Conservation (phyloP, 2,113 vertebrate genomes). For the rat (Rattus norvegicus) region GRCr8 NC_086031.1:65828001-65828500, state of each 20-base stretch:
- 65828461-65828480: background rate
- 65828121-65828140: background rate
- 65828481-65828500: background rate
- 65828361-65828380: background rate
- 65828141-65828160: background rate
- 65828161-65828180: background rate
- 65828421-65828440: background rate
- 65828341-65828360: background rate
- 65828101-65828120: background rate
- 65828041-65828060: background rate
- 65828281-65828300: background rate
- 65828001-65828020: background rate
- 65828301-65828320: conserved; percentile 34
- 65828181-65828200: background rate
- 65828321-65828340: background rate
- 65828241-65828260: background rate
- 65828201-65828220: background rate
- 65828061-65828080: background rate
- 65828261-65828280: background rate
- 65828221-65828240: background rate
- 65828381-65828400: background rate
- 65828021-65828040: background rate
- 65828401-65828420: background rate
- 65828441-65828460: background rate
- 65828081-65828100: background rate